Evolutionary conservation across 2,888 invertebrate species (phyloP).

Genomic region (Globia sparganii): DNA sequence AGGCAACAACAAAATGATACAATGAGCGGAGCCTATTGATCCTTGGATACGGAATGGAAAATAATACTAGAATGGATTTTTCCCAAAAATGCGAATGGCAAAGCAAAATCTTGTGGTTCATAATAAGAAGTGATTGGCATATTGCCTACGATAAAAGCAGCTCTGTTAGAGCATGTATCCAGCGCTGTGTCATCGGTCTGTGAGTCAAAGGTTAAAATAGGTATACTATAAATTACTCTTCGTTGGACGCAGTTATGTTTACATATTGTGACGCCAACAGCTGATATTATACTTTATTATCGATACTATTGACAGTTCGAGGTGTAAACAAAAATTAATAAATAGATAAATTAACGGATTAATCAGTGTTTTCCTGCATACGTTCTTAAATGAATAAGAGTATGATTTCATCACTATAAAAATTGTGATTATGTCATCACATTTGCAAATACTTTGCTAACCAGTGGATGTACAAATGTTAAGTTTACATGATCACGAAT

Average conservation of each 20-base stretch:
- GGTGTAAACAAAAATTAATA: slow-evolving; percentile 4
- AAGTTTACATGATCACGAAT: slow-evolving; percentile 26
- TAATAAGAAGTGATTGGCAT: slow-evolving; percentile 18
- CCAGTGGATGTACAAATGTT: slow-evolving; percentile 30
- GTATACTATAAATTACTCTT: slow-evolving; percentile 5
- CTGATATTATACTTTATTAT: slow-evolving; percentile 6
- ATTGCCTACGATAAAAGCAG: slow-evolving; percentile 32
- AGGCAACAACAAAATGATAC: background rate
- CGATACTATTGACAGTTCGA: slow-evolving; percentile 11
- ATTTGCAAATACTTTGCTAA: slow-evolving; percentile 49
- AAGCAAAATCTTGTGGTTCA: slow-evolving; percentile 16
- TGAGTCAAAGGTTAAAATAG: slow-evolving; percentile 46
- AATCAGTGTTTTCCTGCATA: slow-evolving; percentile 18
- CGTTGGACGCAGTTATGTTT: background rate
- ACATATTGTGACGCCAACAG: slow-evolving; percentile 18
- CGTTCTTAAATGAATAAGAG: slow-evolving; percentile 13
- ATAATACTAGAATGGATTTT: background rate
- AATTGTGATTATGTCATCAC: slow-evolving; percentile 44
- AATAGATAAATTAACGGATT: slow-evolving; percentile 6
- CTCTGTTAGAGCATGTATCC: slow-evolving; percentile 8
- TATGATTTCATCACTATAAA: slow-evolving; percentile 52
- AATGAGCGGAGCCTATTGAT: background rate
- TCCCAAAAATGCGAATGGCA: background rate
- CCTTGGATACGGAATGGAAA: slow-evolving; percentile 23
- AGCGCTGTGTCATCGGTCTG: slow-evolving; percentile 17